These are phyloP conservation scores for Ranitomeya variabilis DNA, from an alignment of 2,113 vertebrate species.

Conservation along the genomic window DNA sequence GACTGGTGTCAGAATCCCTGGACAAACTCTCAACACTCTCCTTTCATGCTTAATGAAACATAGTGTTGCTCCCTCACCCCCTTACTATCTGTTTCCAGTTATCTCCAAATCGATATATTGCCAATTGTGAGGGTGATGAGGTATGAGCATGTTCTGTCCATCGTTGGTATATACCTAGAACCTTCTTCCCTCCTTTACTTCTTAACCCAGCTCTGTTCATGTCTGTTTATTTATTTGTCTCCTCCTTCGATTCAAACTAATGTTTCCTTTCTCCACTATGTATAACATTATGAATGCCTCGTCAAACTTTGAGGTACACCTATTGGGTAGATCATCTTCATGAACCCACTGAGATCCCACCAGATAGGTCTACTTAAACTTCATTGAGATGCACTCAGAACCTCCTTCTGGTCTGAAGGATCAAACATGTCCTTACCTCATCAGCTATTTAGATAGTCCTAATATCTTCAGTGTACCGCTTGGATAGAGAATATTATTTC, in stretches of 20 bases:
- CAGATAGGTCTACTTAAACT: no score
- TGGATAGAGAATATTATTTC: no score
- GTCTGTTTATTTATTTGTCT: not conserved
- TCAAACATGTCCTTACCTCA: not conserved
- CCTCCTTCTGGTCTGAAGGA: not conserved
- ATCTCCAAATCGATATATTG: no score
- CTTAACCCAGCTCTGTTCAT: not conserved
- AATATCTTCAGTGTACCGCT: no score
- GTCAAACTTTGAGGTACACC: not conserved
- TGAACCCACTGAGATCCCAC: no score
- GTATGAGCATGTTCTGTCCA: not conserved
- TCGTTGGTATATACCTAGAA: not conserved
- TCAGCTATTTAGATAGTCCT: no score
- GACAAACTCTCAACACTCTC: not conserved
- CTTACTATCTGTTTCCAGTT: no score
- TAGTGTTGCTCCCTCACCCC: no score
- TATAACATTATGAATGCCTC: not conserved
- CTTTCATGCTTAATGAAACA: no score
- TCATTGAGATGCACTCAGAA: not conserved
- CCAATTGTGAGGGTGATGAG: not conserved
- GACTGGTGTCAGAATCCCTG: not conserved
- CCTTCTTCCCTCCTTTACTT: not conserved
- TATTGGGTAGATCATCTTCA: no score
- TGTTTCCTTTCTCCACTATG: not conserved
- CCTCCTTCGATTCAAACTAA: not conserved